phyloP scores from a whole-genome alignment of 2,888 invertebrate genomes.

The Temnothorax unifasciatus region DNA sequence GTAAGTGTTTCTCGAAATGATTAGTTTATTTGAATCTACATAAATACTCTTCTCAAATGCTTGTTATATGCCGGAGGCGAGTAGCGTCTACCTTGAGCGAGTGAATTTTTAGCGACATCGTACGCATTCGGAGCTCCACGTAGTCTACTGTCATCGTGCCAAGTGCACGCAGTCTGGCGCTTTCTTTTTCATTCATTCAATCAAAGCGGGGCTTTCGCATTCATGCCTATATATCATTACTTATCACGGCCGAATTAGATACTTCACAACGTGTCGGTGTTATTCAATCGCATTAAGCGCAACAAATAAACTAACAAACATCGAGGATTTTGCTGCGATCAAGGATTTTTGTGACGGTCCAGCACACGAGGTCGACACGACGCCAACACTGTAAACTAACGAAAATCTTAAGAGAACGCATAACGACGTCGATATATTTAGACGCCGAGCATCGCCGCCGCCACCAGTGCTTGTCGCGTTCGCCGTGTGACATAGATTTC shows the following conservation, averaged over 20 bases:
- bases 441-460: constrained; percentile 74
- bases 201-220: neutral
- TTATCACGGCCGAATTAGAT: constrained; percentile 19
- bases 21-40: neutral
- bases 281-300: too few species aligned
- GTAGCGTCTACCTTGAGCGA: constrained; percentile 10
- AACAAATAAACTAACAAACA: neutral
- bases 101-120: constrained; percentile 37
- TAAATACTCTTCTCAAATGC: constrained; percentile 23
- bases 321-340: neutral
- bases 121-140: constrained; percentile 43
- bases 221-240: neutral
- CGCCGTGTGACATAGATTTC: constrained; percentile 79
- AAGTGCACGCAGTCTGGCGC: constrained; percentile 62
- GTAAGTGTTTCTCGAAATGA: neutral
- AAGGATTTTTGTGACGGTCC: neutral
- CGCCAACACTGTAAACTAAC: constrained; percentile 65
- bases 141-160: constrained; percentile 70
- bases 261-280: neutral
- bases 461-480: constrained; percentile 70
- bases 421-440: constrained; percentile 80
- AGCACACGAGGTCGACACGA: constrained; percentile 21
- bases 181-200: constrained; percentile 67
- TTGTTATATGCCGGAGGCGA: neutral
- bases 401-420: constrained; percentile 72